Evolutionary conservation across 2,797 vertebrate species (phyloP).

Genomic region (Dendrocincla tyrannina): DNA sequence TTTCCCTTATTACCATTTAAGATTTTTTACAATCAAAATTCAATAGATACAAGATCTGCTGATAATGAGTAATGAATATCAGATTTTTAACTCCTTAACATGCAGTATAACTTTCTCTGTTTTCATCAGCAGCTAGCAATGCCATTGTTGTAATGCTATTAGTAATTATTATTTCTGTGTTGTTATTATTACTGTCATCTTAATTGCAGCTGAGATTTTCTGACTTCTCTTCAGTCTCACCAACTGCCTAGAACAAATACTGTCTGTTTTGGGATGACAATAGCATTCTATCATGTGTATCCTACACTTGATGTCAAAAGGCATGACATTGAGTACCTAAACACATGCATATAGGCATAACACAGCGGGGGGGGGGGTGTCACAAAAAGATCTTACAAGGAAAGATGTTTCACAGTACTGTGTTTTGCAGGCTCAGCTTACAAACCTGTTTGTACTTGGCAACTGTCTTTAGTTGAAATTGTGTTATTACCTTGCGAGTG

Average conservation of each 20-base stretch:
- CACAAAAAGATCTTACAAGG: not conserved
- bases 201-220: not conserved
- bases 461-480: slow-evolving; percentile 56
- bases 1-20: not conserved
- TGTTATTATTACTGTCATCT: not conserved
- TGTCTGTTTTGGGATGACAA: slow-evolving; percentile 16
- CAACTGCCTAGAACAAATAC: slow-evolving; percentile 5
- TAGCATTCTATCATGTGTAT: not conserved
- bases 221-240: not conserved
- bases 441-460: slow-evolving; percentile 60
- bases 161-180: not conserved
- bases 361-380: not conserved
- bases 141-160: not conserved
- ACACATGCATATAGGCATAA: not conserved
- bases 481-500: slow-evolving; percentile 68
- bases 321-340: not conserved
- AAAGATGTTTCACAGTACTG: not conserved
- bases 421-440: slow-evolving; percentile 53
- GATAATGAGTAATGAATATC: not conserved
- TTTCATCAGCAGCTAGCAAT: not conserved
- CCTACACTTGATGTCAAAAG: not conserved
- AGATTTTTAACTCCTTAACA: not conserved
- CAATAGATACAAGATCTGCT: not conserved
- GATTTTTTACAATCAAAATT: not conserved
- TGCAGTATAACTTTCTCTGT: not conserved